These are phyloP conservation scores for Yponomeuta evonymella DNA, from an alignment of 2,888 invertebrate species.

Conservation along the genomic window DNA sequence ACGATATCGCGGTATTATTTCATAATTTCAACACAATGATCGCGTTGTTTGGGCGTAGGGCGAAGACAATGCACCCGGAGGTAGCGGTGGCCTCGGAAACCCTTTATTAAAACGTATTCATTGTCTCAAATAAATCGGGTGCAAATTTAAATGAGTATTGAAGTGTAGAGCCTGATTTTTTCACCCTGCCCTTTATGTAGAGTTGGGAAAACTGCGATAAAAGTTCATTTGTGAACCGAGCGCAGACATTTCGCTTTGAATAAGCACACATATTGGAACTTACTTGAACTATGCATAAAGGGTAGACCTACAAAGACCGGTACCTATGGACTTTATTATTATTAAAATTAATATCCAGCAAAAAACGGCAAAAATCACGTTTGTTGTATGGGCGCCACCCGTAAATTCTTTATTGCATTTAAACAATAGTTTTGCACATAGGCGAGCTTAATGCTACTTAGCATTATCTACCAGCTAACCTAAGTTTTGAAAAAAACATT, in stretches of 20 bases:
- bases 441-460: too few species aligned
- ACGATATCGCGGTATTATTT: constrained; percentile 73
- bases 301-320: too few species aligned
- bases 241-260: not conserved
- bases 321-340: too few species aligned
- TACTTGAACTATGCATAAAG: too few species aligned
- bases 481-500: too few species aligned
- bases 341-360: too few species aligned
- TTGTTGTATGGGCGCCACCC: too few species aligned
- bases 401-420: too few species aligned
- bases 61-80: constrained; percentile 75
- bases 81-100: constrained; percentile 61
- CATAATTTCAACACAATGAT: constrained; percentile 69
- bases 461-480: too few species aligned
- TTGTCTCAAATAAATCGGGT: constrained; percentile 75
- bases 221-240: not conserved
- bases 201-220: not conserved
- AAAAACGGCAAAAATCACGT: too few species aligned
- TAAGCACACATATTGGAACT: too few species aligned
- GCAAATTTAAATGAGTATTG: constrained; percentile 48
- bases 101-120: constrained; percentile 64
- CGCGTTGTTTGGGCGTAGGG: constrained; percentile 67
- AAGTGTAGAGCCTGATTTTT: constrained; percentile 2
- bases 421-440: too few species aligned
- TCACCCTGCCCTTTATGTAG: not conserved